These are phyloP conservation scores for Gonioctena quinquepunctata DNA, from an alignment of 1,140 invertebrate species.

Conservation along the genomic window DNA sequence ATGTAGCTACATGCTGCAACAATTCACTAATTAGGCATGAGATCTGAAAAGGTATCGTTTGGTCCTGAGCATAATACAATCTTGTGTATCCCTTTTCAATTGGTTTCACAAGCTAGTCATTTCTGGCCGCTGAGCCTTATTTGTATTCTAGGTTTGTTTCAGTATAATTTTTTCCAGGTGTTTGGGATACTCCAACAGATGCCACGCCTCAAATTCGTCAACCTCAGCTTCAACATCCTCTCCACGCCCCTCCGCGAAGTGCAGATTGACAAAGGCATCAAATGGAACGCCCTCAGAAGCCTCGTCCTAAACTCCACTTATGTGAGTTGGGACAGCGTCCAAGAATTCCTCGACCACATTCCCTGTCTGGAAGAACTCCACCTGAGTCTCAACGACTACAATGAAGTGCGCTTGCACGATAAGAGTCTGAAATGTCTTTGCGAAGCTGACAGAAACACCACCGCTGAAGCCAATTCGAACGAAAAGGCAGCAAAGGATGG, in stretches of 20 bases:
- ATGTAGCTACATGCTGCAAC: too few species aligned
- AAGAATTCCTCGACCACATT: constrained; percentile 72
- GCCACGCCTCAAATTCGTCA: constrained; percentile 86
- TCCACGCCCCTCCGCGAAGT: constrained; percentile 64
- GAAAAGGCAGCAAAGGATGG: neutral
- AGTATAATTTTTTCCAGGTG: constrained; percentile 62
- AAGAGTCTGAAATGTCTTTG: constrained; percentile 32
- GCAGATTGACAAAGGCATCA: constrained; percentile 34
- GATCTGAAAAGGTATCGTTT: too few species aligned
- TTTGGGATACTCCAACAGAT: constrained; percentile 83
- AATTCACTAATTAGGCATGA: too few species aligned
- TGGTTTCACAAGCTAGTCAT: too few species aligned
- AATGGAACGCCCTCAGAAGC: constrained; percentile 69
- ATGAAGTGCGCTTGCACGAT: constrained; percentile 63
- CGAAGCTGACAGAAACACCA: constrained; percentile 37
- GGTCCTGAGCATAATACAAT: too few species aligned
- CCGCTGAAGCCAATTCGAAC: constrained; percentile 18
- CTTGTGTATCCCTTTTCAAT: too few species aligned
- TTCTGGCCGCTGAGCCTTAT: too few species aligned
- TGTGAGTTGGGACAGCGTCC: constrained; percentile 82
- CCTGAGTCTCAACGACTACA: constrained; percentile 85
- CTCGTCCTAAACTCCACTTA: constrained; percentile 86
- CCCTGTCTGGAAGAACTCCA: constrained; percentile 87
- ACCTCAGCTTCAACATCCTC: constrained; percentile 86
- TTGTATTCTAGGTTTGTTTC: too few species aligned